Percentiles rank a stretch among this genome's conserved stretches.
These are phyloP conservation scores for Trichonephila clavata DNA, from an alignment of 1,140 invertebrate genomes.

Conservation along the genomic window DNA sequence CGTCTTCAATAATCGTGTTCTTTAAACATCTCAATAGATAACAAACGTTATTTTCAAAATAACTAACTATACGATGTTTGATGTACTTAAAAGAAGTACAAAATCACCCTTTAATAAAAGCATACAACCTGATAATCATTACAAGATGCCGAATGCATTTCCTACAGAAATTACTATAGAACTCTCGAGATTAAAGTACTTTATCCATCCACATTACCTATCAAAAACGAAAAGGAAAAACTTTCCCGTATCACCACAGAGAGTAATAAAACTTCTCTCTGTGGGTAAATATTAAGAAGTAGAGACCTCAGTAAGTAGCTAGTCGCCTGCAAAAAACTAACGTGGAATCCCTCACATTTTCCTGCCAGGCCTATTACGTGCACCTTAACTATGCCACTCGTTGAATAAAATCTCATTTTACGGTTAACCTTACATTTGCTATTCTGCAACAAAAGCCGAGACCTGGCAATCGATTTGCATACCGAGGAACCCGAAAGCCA, in stretches of 20 bases:
- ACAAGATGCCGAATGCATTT: not conserved
- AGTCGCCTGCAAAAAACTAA: constrained; percentile 3
- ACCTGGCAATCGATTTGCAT: constrained; percentile 41
- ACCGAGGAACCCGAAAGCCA: not conserved
- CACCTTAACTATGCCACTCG: constrained; percentile 4
- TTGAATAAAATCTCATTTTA: constrained; percentile 48
- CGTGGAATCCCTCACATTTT: not conserved
- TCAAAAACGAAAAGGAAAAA: not conserved
- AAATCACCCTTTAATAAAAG: not conserved
- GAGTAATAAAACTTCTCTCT: constrained; percentile 5
- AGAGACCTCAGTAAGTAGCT: constrained; percentile 9
- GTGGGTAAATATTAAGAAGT: constrained; percentile 2
- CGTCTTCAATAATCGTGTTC: not conserved
- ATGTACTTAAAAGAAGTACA: not conserved
- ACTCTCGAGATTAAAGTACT: not conserved
- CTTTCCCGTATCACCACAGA: not conserved
- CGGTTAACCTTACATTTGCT: constrained; percentile 40
- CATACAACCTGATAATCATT: not conserved
- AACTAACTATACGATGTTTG: not conserved
- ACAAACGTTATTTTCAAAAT: not conserved
- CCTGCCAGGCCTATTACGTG: not conserved
- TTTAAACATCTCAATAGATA: not conserved
- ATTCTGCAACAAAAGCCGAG: constrained; percentile 24
- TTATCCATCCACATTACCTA: not conserved
- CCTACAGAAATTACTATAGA: not conserved